Base-by-base conservation (phyloP, 2,797 vertebrate genomes). In the Alosa sapidissima region DNA sequence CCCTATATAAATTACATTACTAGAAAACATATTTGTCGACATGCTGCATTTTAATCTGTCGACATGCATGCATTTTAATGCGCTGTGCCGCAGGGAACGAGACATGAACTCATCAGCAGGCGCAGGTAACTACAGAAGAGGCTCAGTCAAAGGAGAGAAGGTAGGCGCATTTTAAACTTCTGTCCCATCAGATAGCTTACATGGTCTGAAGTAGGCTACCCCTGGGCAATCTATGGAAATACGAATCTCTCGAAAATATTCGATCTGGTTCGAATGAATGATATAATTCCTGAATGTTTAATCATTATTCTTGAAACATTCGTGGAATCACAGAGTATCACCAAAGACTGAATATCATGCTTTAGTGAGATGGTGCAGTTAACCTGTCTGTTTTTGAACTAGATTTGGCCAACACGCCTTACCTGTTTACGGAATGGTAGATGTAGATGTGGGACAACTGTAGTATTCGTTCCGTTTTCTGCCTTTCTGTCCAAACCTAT, bases 61-160 rank as follows among this genome's bases (percentile, higher is more conserved):
- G n/a, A n/a, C n/a, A n/a, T n/a, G n/a, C n/a, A n/a, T n/a, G n/a
- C n/a, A 19, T 78, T 78, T 19, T 47, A 47, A 78, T 62, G 58
- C 36, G 16, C 16, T 78, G 16, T 47, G 36, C 47, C 41, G 7
- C 36, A 78, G 36, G 72, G 19, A 78, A 78, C 16, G 87, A 85
- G 92, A 87, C 91, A 96, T 96, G 95, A 95, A 95, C 94, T 92
- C 95, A 82, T 95, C 95, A 52, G 95, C 95, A 83, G 94, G 95
- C 82, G 94, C 84, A n/a, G 92, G 94, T 62, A 94, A 93, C 91
- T 95, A 95, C 90, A 92, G 93, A 81, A 91, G 90, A 81, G 92
- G 93, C 24, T 93, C 94, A 52, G 51, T 81, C 75, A 93, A 90
- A 62, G 92, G 83, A 83, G 93, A 94, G 7, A 93, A 92, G 93